Evolutionary conservation across 2,797 vertebrate genomes (phyloP).

Genomic region (Myiotriccus ornatus): DNA sequence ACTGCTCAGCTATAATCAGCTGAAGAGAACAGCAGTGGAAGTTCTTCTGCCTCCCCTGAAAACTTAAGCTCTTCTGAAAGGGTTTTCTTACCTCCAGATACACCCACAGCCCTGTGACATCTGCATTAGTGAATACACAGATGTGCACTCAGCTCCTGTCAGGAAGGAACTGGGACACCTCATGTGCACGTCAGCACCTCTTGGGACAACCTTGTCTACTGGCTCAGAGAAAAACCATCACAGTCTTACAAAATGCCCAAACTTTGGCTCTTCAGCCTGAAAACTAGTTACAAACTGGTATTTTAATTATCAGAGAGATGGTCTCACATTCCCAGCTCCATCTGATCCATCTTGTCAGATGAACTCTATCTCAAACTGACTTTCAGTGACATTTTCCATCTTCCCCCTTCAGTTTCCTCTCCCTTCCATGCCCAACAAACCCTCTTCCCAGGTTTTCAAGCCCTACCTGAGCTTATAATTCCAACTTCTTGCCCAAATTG

Average conservation of each 20-base stretch:
- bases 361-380: neutral
- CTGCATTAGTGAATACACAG: neutral
- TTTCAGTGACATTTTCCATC: neutral
- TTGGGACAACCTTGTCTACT: neutral
- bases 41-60: neutral
- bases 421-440: neutral
- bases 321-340: neutral
- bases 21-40: neutral
- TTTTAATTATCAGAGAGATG: neutral
- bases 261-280: neutral
- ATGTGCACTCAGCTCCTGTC: neutral
- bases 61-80: neutral
- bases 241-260: neutral
- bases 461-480: neutral
- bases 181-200: accelerated
- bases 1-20: neutral
- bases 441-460: neutral
- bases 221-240: neutral
- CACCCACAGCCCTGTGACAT: accelerated
- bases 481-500: neutral
- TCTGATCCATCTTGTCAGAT: neutral
- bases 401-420: neutral
- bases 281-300: neutral
- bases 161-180: neutral
- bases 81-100: neutral